Evolutionary conservation across 1,140 invertebrate species (phyloP).

Genomic region (Camponotus vicinus): DNA sequence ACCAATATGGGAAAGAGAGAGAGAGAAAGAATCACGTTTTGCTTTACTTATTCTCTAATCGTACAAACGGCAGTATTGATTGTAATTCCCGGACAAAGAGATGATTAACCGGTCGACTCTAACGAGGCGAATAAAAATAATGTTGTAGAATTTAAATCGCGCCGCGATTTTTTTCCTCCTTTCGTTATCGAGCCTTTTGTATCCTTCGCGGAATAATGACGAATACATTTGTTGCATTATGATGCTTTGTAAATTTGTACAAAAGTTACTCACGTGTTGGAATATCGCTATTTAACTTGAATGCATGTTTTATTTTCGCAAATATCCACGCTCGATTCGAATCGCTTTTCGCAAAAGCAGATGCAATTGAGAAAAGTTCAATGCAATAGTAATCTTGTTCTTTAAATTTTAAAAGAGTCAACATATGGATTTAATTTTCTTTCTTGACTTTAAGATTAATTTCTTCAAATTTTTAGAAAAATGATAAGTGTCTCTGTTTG

Average conservation of each 20-base stretch:
- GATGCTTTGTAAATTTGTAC: slow-evolving; percentile 52
- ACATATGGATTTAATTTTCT: neutral
- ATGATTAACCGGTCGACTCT: slow-evolving; percentile 51
- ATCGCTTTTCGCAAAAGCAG: neutral
- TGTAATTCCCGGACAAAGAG: slow-evolving; percentile 42
- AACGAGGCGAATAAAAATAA: slow-evolving; percentile 52
- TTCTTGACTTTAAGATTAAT: neutral
- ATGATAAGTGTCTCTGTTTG: neutral
- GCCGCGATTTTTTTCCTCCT: slow-evolving; percentile 12
- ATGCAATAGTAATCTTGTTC: neutral
- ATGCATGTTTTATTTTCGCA: slow-evolving; percentile 18
- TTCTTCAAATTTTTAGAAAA: slow-evolving; percentile 6
- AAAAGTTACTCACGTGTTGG: slow-evolving; percentile 27
- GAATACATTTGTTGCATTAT: slow-evolving; percentile 36
- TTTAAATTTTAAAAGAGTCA: neutral
- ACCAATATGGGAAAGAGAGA: slow-evolving; percentile 14
- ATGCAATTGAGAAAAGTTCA: neutral
- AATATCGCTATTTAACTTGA: slow-evolving; percentile 25
- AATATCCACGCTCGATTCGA: slow-evolving; percentile 20
- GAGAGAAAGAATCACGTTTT: neutral
- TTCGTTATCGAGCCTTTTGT: slow-evolving; percentile 53
- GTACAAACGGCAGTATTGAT: slow-evolving; percentile 59
- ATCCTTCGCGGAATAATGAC: neutral
- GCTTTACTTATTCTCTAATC: slow-evolving; percentile 60
- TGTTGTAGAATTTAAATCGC: slow-evolving; percentile 53